Conservation (phyloP, 2,888 invertebrate genomes). For the Taphrorychus bicolor region DNA sequence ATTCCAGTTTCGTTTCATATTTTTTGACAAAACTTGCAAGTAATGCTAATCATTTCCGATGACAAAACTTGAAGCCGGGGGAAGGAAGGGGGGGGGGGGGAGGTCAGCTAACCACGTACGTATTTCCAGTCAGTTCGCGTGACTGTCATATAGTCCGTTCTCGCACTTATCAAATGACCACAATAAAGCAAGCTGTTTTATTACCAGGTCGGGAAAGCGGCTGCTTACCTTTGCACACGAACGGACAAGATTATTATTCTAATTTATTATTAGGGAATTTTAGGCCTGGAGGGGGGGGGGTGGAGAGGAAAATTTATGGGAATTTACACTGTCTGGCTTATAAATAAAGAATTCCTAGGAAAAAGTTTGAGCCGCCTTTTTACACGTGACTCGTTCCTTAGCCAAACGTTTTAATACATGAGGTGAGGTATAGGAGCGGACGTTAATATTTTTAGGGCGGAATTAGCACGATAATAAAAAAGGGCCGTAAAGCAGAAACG, state of each 20-base stretch:
- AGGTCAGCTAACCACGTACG: constrained; percentile 33
- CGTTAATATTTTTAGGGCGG: constrained; percentile 4
- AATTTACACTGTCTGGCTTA: constrained; percentile 5
- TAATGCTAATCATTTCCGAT: constrained; percentile 40
- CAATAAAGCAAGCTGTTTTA: constrained; percentile 55
- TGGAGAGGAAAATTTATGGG: constrained; percentile 11
- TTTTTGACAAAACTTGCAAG: constrained; percentile 40
- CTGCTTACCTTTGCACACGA: constrained; percentile 38
- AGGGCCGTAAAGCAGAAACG: constrained; percentile 10
- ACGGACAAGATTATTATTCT: constrained; percentile 44
- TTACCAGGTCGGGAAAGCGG: constrained; percentile 44
- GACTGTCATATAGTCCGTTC: constrained; percentile 53
- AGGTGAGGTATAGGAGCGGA: neutral
- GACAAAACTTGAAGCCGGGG: constrained; percentile 23
- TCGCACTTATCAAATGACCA: constrained; percentile 56
- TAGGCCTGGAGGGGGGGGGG: too few species aligned
- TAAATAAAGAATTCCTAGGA: neutral
- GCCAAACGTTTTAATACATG: neutral
- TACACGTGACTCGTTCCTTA: neutral
- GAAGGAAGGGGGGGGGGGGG: constrained; percentile 41
- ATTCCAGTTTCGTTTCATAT: too few species aligned
- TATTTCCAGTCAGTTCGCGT: constrained; percentile 53
- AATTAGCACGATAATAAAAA: constrained; percentile 16
- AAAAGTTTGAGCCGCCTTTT: neutral
- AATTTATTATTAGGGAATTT: constrained; percentile 43